Base-by-base conservation (phyloP, 2,888 invertebrate genomes). In the Tethea ocularis region DNA sequence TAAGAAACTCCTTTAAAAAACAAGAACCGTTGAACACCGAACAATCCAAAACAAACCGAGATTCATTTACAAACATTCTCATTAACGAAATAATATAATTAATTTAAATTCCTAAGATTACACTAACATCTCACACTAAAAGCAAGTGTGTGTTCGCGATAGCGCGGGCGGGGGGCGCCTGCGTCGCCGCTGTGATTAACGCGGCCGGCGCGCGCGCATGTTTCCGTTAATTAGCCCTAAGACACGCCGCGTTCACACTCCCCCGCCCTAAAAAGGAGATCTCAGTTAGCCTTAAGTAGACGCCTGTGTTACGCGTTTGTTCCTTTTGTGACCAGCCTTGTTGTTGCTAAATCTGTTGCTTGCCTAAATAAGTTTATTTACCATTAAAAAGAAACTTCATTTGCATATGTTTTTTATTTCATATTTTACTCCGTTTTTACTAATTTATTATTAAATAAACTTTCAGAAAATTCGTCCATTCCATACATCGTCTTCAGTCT, bases 51-150 rank as follows among this genome's bases (percentile, higher is more conserved):
- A 55, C 24, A 51, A 26, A 24, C 33, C 41, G 57, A 52, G 46
- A 54, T 38, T 52, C 38, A 7, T 52, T 52, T 24, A 56, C 68
- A 72, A 77, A 73, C 71, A 72, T 57, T 76, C 82, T 80, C 81
- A 82, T 80, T 79, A 80, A 78, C 76, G 77, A 83, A 79, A 83
- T 83, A 83, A 80, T 82, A 79, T 81, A 76, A 78, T 81, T 79
- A 89, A 88, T 88, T 83, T 84, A 86, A 88, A 92, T 92, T 90
- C 91, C 84, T 75, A 75, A 88, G 89, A 88, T 87, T 82, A 85
- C 86, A 78, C 78, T 76, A 80, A 89, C 89, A 88, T 77, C 83
- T 80, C 76, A 68, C 87, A 83, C 89, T 91, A 90, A 91, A 87
- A 91, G 91, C 91, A 87, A 87, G 84, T 87, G 83, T 76, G 86